Conservation (phyloP, 2,797 vertebrate species). For the Luscinia luscinia region DNA sequence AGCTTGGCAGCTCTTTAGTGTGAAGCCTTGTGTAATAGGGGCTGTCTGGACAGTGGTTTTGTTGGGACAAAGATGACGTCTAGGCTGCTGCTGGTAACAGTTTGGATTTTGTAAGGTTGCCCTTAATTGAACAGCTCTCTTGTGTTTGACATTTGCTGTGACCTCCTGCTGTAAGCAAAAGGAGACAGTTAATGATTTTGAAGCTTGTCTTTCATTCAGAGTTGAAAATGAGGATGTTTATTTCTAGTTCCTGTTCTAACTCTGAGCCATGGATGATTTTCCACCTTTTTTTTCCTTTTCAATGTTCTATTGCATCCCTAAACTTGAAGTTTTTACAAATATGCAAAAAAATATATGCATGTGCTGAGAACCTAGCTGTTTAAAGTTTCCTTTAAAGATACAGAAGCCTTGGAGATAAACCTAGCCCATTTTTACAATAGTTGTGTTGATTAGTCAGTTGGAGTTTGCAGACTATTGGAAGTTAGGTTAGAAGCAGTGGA, state of each 20-base stretch:
- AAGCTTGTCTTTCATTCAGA: slow-evolving; percentile 24
- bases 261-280: background rate
- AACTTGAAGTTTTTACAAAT: background rate
- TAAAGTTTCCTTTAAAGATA: background rate
- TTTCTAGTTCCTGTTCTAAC: background rate
- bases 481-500: background rate
- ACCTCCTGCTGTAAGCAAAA: slow-evolving; percentile 53
- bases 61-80: slow-evolving; percentile 7
- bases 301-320: background rate
- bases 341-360: background rate
- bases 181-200: slow-evolving; percentile 53
- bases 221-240: background rate
- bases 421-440: background rate
- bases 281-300: background rate
- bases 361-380: background rate
- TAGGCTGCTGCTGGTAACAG: slow-evolving; percentile 24
- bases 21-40: slow-evolving; percentile 25
- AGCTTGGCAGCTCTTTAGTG: background rate
- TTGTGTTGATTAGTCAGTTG: background rate
- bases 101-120: slow-evolving; percentile 44
- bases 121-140: slow-evolving; percentile 42
- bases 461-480: background rate
- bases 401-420: background rate
- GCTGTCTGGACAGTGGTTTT: background rate
- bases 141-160: slow-evolving; percentile 57